These are phyloP conservation scores for Rostratula benghalensis DNA, from an alignment of 2,113 vertebrate genomes.

Conservation along the genomic window DNA sequence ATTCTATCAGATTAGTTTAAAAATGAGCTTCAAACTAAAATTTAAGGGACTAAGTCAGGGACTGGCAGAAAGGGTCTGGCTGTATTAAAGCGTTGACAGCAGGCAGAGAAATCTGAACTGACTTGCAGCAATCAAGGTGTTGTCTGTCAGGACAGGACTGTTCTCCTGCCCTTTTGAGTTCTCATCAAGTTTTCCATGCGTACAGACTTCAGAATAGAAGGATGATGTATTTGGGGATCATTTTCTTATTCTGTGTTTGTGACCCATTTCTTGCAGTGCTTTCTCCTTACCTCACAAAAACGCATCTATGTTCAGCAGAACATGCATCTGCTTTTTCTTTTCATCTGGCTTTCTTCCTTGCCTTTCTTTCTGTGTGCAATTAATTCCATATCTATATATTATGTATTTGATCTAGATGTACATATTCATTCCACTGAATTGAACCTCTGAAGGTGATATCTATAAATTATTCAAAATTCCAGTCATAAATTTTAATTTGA, in stretches of 20 bases:
- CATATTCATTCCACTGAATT: constrained; percentile 41
- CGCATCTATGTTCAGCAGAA: background rate
- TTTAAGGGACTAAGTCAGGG: background rate
- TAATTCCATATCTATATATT: constrained; percentile 39
- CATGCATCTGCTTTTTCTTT: background rate
- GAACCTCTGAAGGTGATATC: constrained; percentile 49
- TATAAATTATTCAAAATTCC: constrained; percentile 72
- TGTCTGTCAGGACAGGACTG: background rate
- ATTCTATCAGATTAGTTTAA: background rate
- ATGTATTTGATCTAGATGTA: constrained; percentile 51
- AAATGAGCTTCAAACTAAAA: background rate
- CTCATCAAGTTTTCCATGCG: background rate
- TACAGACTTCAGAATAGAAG: background rate
- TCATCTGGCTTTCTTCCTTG: background rate
- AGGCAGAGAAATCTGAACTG: background rate
- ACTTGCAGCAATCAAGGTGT: background rate
- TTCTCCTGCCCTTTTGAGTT: background rate
- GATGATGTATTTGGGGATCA: background rate
- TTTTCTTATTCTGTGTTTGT: background rate
- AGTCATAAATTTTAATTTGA: constrained; percentile 71
- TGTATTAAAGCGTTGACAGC: fast-evolving
- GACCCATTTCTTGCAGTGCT: background rate
- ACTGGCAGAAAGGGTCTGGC: background rate
- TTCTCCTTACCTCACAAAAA: background rate
- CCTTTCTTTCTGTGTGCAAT: background rate